Evolutionary conservation across 2,797 vertebrate genomes (phyloP).

Genomic region (Peromyscus nudipes): DNA sequence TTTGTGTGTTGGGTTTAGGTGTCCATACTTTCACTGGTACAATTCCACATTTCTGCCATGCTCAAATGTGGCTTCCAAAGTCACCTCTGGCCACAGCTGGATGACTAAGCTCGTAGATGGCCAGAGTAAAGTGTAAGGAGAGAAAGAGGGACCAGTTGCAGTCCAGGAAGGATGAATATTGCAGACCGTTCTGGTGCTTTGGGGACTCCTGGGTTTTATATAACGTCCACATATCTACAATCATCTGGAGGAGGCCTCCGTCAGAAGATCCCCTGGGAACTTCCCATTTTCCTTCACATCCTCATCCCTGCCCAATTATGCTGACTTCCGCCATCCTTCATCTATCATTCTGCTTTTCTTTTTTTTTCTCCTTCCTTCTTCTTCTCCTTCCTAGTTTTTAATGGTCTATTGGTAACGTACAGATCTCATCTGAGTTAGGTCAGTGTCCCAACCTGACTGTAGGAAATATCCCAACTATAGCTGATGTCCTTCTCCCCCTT

Average conservation of each 20-base stretch:
- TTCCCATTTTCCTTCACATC: rapidly evolving
- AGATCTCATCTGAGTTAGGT: no score
- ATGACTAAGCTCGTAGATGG: no score
- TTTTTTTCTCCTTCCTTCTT: background rate
- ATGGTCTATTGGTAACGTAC: rapidly evolving
- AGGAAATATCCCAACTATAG: rapidly evolving
- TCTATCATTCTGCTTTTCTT: background rate
- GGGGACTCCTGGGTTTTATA: rapidly evolving
- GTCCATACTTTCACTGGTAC: rapidly evolving
- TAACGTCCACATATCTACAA: rapidly evolving
- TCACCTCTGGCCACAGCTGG: rapidly evolving
- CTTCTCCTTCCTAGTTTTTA: background rate
- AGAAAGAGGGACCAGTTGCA: rapidly evolving
- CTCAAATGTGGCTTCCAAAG: no score
- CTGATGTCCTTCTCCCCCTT: rapidly evolving
- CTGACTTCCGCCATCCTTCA: background rate
- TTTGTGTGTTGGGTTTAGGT: rapidly evolving
- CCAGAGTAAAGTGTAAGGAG: no score
- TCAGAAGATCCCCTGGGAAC: rapidly evolving
- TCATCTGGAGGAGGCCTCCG: rapidly evolving
- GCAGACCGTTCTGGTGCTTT: no score
- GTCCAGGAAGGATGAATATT: background rate
- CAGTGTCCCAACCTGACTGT: no score
- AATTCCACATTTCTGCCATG: rapidly evolving
- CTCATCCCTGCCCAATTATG: rapidly evolving